These are phyloP conservation scores for Leucopternis melanops DNA, from an alignment of 2,113 vertebrate species.

Conservation along the genomic window DNA sequence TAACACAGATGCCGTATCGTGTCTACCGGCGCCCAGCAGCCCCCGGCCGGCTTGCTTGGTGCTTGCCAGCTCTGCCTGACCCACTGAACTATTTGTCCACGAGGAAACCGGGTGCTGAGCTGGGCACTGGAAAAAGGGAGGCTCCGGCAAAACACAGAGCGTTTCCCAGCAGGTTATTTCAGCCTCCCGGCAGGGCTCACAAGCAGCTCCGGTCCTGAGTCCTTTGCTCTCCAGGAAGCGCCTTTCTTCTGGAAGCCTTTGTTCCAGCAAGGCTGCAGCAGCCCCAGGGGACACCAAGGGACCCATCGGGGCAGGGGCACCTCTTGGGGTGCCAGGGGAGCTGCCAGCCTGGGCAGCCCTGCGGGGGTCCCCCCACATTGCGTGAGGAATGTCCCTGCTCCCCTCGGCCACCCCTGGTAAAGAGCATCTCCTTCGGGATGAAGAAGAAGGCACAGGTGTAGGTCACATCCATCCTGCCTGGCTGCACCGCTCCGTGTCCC, in stretches of 20 bases:
- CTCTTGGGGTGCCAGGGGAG: background rate
- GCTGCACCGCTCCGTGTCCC: rapidly evolving
- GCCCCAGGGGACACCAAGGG: background rate
- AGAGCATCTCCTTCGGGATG: background rate
- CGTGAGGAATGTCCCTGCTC: background rate
- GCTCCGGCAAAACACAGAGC: background rate
- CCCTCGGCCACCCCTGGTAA: rapidly evolving
- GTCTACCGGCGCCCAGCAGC: background rate
- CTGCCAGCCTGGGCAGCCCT: background rate
- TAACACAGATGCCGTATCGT: background rate
- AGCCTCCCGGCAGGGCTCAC: background rate
- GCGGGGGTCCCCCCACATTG: rapidly evolving
- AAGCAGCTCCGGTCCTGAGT: background rate
- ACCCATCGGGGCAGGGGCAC: rapidly evolving
- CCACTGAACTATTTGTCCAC: background rate
- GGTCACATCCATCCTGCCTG: background rate
- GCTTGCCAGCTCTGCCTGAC: background rate
- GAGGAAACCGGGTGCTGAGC: background rate
- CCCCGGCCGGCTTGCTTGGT: background rate
- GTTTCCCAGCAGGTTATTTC: constrained; percentile 48
- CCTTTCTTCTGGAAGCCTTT: constrained; percentile 52
- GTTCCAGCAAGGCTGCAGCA: background rate
- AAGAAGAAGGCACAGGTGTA: rapidly evolving
- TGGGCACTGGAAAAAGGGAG: background rate
- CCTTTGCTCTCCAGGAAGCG: constrained; percentile 42